A percentile compares a stretch with the other conserved stretches of the same genome.
These are phyloP conservation scores for Psylliodes chrysocephalus DNA, from an alignment of 2,888 invertebrate genomes.

Conservation along the genomic window DNA sequence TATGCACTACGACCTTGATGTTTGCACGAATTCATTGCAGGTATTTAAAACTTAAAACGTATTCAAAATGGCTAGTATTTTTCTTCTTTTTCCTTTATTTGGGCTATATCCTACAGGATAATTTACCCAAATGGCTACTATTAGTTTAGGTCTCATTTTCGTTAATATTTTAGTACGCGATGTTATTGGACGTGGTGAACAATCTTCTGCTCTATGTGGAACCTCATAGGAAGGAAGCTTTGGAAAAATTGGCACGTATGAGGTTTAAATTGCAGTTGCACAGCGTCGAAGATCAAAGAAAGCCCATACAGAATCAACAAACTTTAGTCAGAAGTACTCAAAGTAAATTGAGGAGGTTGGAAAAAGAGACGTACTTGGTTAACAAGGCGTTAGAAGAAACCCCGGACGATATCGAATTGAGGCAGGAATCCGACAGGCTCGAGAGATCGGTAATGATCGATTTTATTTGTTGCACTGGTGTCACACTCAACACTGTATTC, in stretches of 20 bases:
- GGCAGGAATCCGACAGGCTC: constrained; percentile 77
- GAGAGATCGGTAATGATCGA: constrained; percentile 77
- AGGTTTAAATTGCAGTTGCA: constrained; percentile 93
- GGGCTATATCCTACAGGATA: too few relatives aligned
- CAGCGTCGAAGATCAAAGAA: constrained; percentile 89
- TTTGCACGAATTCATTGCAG: constrained; percentile 94
- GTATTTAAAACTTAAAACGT: too few relatives aligned
- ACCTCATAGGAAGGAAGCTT: constrained; percentile 91
- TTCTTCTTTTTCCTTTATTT: too few relatives aligned
- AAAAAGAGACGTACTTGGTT: constrained; percentile 89
- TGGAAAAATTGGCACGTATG: constrained; percentile 90
- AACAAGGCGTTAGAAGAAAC: constrained; percentile 82
- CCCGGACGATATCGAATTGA: constrained; percentile 68
- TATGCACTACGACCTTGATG: constrained; percentile 98
- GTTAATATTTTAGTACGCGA: constrained; percentile 83
- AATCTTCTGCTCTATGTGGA: constrained; percentile 96
- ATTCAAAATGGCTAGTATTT: too few relatives aligned
- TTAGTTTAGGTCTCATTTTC: too few relatives aligned
- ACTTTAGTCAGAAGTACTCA: constrained; percentile 81
- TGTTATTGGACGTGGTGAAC: constrained; percentile 98
- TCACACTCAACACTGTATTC: too few relatives aligned
- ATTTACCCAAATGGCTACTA: too few relatives aligned
- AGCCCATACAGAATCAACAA: constrained; percentile 91
- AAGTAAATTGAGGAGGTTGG: constrained; percentile 84
- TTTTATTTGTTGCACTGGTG: too few relatives aligned